Evolutionary conservation across 2,888 invertebrate species (phyloP).

Genomic region (Hypsopygia costalis): DNA sequence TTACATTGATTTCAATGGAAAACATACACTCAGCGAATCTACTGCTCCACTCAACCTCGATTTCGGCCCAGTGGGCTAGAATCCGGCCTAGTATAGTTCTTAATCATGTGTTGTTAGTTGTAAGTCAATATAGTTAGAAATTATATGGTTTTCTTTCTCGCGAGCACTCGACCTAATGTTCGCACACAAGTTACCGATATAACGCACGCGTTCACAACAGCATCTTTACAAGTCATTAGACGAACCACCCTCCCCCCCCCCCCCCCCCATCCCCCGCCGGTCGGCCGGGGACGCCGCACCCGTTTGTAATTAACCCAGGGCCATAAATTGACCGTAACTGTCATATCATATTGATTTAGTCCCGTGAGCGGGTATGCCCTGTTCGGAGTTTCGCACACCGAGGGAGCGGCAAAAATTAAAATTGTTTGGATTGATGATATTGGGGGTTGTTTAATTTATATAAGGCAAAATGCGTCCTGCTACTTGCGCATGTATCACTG

Average conservation of each 20-base stretch:
- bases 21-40: no score
- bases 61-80: no score
- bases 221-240: slow-evolving; percentile 78
- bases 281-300: slow-evolving; percentile 47
- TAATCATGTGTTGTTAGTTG: no score
- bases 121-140: no score
- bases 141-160: no score
- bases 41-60: no score
- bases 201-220: slow-evolving; percentile 32
- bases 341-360: slow-evolving; percentile 81
- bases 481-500: no score
- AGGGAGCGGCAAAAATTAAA: slow-evolving; percentile 49
- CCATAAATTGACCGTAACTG: slow-evolving; percentile 81
- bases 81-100: no score
- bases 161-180: no score
- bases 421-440: slow-evolving; percentile 50
- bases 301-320: slow-evolving; percentile 78
- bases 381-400: slow-evolving; percentile 17
- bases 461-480: slow-evolving; percentile 6
- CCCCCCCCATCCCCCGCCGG: slow-evolving; percentile 23
- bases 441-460: slow-evolving; percentile 28
- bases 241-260: slow-evolving; percentile 31
- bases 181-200: no score
- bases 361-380: slow-evolving; percentile 48
- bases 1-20: no score